Evolutionary conservation across 2,888 invertebrate genomes (phyloP).

Genomic region (Lasioglossum oenotherae): DNA sequence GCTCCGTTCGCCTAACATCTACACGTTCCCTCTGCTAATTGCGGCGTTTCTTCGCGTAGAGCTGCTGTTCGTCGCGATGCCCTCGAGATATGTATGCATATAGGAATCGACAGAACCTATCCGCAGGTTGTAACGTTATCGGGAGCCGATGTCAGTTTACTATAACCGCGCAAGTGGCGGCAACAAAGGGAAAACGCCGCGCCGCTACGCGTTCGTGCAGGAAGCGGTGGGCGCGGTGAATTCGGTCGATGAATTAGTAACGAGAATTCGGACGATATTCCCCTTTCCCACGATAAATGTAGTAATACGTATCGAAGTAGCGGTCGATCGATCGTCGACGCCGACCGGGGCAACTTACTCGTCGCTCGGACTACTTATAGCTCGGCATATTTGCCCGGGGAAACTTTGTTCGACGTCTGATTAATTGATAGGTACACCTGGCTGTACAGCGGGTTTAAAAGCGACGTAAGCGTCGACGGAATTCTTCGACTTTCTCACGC

Average conservation of each 20-base stretch:
- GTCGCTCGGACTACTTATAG: conserved; percentile 46
- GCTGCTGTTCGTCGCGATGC: background rate
- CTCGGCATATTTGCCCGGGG: conserved; percentile 33
- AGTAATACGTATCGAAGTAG: conserved; percentile 47
- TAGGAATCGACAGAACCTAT: background rate
- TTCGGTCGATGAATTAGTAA: conserved; percentile 66
- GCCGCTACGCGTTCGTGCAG: background rate
- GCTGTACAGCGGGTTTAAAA: background rate
- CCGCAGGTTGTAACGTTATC: background rate
- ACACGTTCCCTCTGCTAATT: conserved; percentile 19
- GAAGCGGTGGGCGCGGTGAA: conserved; percentile 50
- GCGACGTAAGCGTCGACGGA: background rate
- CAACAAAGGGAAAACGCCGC: conserved; percentile 16
- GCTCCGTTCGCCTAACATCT: background rate
- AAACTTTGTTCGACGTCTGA: conserved; percentile 37
- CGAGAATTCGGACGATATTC: conserved; percentile 35
- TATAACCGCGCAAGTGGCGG: background rate
- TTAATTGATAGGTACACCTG: conserved; percentile 35
- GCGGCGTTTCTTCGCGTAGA: background rate
- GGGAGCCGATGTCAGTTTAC: background rate
- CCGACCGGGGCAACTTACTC: conserved; percentile 32
- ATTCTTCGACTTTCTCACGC: conserved; percentile 5
- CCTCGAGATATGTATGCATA: background rate
- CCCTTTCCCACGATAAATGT: conserved; percentile 49
- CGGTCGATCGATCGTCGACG: conserved; percentile 57